Evolutionary conservation across 2,888 invertebrate genomes (phyloP), one percentile per base, ranked within the genome.

Genomic region (Euplagia quadripunctaria): DNA sequence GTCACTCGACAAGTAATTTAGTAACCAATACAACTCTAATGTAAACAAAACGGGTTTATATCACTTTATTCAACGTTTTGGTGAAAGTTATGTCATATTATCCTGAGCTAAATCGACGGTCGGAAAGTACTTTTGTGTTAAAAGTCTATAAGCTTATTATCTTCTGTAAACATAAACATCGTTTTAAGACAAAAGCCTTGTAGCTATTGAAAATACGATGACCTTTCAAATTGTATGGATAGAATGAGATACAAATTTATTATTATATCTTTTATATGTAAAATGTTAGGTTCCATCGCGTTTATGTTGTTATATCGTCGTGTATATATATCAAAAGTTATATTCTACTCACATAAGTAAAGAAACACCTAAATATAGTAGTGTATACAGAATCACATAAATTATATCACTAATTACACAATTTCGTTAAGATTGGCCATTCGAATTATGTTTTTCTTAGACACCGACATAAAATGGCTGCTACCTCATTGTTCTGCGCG

Each of bases 401-500:
- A 96, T 95, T 95, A 94, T 91, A 94, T 90, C 96, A 96, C 96
- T 96, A 96, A 96, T 96, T 95, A 95, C 95, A 95, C 95, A 94
- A 96, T 95, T 95, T 95, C 87, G 93, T 92, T 93, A 95, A 95
- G 94, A 96, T 96, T 96, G 95, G 96, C 95, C 96, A 96, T 96
- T 96, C 95, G 96, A 94, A 96, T 95, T 94, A 96, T 95, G 95
- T 96, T 96, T 96, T 96, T 95, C 95, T 95, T 95, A 94, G 94
- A 93, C 96, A 96, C 95, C 95, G 95, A 96, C 93, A 96, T 96
- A 96, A 96, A 96, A 96, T 96, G 96, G 96, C 96, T 95, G 96
- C 95, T 96, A 95, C 95, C 96, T 96, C 96, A 96, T 96, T 96
- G 96, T 96, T 95, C 95, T 96, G 96, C 96, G 96, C 96, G 96